Evolutionary conservation across 2,888 invertebrate genomes (phyloP), one percentile per base, ranked within the genome.

Genomic region (Carabus problematicus): DNA sequence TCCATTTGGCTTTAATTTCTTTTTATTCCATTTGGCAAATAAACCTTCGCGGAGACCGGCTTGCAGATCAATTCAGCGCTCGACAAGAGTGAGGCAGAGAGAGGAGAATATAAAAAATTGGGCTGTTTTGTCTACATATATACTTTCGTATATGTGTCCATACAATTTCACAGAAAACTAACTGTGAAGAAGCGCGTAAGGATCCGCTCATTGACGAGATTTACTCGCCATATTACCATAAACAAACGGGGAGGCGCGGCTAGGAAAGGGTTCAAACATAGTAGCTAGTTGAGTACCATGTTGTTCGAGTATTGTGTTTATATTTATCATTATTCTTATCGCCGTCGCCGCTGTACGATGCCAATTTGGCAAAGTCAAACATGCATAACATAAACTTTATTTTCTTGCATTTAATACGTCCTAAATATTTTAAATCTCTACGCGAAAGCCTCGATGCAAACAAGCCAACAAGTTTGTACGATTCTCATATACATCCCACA

Each of bases 311-410:
- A 60, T 67, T 60, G 67, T 52, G 60, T 67, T 67, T 60, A 60
- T 67, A 60, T 67, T 67, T 67, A 67, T 67, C 67, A 67, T 67
- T 67, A 67, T 67, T 67, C 67, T 67, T 67, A 67, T 60, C 60
- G 52, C 60, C 39, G 11, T 56, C 56, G 18, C 39, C 39, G 54
- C 41, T 19, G 12, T 56, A 56, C 41, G 49, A 49, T 67, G 67
- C 67, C 67, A 67, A 67, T 60, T 67, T 67, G 67, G 67, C 67
- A 67, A 43, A 49, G 12, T 14, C 60, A 52, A 8, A 47, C 42
- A 67, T 52, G 67, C 60, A 67, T 67, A 67, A 67, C 67, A 67
- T 60, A 67, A 59, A 67, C 60, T 67, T 16, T 67, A 58, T 60
- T 59, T 60, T 59, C 60, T 59, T 54, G 67, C 54, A 52, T 67